phyloP scores from a whole-genome alignment of 2,797 vertebrate species.

The Sebastiscus tertius region DNA sequence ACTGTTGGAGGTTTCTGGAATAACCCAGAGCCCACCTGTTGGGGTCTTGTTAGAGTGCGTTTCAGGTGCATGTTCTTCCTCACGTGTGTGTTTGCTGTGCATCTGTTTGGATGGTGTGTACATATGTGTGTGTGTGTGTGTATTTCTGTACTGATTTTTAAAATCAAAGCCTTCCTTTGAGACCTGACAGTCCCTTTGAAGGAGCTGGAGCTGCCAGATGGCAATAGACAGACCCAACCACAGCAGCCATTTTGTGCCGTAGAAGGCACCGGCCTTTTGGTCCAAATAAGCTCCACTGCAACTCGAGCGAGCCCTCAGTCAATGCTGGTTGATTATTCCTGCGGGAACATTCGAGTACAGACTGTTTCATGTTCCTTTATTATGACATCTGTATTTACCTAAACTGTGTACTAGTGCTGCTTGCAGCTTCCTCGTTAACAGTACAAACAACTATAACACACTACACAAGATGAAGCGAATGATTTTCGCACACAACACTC shows the following conservation, averaged over 20 bases:
- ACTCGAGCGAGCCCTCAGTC: background rate
- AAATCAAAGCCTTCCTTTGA: conserved; percentile 73
- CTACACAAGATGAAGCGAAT: too few species aligned
- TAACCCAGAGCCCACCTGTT: conserved; percentile 23
- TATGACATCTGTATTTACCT: background rate
- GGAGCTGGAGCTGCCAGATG: conserved; percentile 65
- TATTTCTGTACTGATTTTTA: conserved; percentile 31
- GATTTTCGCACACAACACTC: too few species aligned
- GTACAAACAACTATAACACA: too few species aligned
- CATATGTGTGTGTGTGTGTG: background rate
- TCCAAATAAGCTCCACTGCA: background rate
- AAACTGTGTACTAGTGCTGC: background rate
- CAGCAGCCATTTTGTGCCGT: conserved; percentile 35
- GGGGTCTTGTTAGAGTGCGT: background rate
- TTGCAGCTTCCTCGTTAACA: background rate
- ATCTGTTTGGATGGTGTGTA: conserved; percentile 37
- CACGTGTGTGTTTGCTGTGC: conserved; percentile 14
- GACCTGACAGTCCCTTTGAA: conserved; percentile 67
- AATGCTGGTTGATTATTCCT: conserved; percentile 19
- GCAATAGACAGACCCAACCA: conserved; percentile 34
- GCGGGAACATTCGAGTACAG: background rate
- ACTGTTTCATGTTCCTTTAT: background rate
- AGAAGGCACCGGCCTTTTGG: conserved; percentile 21
- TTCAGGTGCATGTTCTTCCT: background rate
- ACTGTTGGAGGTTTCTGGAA: background rate